phyloP scores from a whole-genome alignment of 2,888 invertebrate genomes.

The Leptinotarsa tumamoca region DNA sequence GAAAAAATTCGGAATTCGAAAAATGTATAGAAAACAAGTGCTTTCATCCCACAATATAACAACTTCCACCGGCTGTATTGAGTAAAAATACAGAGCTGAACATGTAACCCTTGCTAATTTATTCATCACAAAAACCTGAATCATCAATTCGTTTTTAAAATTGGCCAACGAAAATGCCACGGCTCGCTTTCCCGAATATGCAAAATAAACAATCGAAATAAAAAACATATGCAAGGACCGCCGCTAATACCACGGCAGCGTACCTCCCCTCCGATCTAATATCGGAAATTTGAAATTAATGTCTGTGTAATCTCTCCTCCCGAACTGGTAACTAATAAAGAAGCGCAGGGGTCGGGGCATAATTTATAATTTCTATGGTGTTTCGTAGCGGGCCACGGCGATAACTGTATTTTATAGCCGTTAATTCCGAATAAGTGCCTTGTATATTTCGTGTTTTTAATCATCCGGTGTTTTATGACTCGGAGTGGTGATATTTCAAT shows the following conservation, averaged over 20 bases:
- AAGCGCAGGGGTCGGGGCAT: constrained; percentile 45
- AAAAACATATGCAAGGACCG: background rate
- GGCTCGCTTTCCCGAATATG: background rate
- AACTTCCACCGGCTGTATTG: too few relatives aligned
- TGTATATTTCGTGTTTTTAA: constrained; percentile 45
- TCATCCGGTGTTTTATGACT: constrained; percentile 32
- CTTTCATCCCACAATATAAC: too few relatives aligned
- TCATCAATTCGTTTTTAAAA: too few relatives aligned
- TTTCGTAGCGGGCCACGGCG: constrained; percentile 53
- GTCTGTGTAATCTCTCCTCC: constrained; percentile 59
- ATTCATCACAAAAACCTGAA: too few relatives aligned
- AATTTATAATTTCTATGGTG: constrained; percentile 58
- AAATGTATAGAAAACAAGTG: too few relatives aligned
- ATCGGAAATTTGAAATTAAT: constrained; percentile 62
- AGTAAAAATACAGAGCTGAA: too few relatives aligned
- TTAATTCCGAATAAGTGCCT: constrained; percentile 52
- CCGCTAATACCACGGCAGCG: background rate
- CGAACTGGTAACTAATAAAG: constrained; percentile 56
- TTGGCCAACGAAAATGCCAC: too few relatives aligned
- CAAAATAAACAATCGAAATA: background rate
- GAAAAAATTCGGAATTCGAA: too few relatives aligned
- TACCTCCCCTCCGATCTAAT: constrained; percentile 42
- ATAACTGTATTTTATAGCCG: constrained; percentile 57
- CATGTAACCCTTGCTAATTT: too few relatives aligned
- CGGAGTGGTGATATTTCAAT: constrained; percentile 34